Evolutionary conservation across 2,888 invertebrate genomes (phyloP).

Genomic region (Pandemis heparana): DNA sequence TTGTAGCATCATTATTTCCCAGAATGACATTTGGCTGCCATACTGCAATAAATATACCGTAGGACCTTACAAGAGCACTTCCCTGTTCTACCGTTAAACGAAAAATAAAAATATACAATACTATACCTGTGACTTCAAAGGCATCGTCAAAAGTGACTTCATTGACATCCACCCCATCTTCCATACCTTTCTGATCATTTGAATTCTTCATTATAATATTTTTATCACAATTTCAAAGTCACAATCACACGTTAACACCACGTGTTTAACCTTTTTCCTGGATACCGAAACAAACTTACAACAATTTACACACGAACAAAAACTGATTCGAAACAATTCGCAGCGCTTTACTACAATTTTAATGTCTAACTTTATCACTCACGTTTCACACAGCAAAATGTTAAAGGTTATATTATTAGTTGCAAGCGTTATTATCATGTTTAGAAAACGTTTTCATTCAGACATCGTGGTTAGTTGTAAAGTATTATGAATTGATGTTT

Average conservation of each 20-base stretch:
- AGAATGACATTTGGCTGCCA: too few relatives aligned
- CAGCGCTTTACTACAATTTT: not conserved
- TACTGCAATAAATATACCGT: too few relatives aligned
- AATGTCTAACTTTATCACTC: not conserved
- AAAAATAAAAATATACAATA: too few relatives aligned
- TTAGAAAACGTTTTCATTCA: not conserved
- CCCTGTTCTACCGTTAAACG: too few relatives aligned
- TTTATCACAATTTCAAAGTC: not conserved
- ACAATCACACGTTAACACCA: conserved; percentile 6
- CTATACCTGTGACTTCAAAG: conserved; percentile 73
- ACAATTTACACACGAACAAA: not conserved
- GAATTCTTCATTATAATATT: conserved; percentile 30
- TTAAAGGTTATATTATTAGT: not conserved
- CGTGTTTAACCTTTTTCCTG: conserved; percentile 7
- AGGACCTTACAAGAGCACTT: too few relatives aligned
- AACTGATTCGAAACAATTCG: not conserved
- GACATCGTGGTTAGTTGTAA: not conserved
- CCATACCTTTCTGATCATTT: conserved; percentile 53
- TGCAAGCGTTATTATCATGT: not conserved
- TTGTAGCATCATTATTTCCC: too few relatives aligned
- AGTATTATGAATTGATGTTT: not conserved
- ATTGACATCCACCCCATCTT: conserved; percentile 49
- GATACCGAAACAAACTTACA: not conserved
- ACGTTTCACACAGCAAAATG: too few relatives aligned
- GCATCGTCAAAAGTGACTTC: conserved; percentile 77